Percentiles rank a stretch among this genome's conserved stretches.
Conservation (phyloP, 1,140 invertebrate genomes). For the Laupala kohalensis region DNA sequence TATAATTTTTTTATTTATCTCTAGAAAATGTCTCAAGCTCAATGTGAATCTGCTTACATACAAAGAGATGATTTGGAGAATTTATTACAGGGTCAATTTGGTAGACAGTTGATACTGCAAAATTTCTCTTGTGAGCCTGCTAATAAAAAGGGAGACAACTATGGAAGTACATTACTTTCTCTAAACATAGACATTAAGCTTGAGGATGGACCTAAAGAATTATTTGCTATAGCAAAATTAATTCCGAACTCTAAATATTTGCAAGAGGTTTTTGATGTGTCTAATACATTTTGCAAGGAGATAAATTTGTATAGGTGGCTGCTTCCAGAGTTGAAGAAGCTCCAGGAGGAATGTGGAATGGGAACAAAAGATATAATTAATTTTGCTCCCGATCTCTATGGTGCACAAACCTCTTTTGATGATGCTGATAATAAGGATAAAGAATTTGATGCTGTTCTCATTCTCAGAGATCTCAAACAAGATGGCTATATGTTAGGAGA, state of each 20-base stretch:
- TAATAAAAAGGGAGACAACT: conserved; percentile 3
- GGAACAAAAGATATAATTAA: neutral
- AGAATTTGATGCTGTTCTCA: conserved; percentile 1
- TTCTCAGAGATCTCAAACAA: neutral
- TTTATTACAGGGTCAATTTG: neutral
- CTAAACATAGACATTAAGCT: neutral
- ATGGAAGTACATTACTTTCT: conserved; percentile 7
- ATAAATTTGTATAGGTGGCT: conserved; percentile 4
- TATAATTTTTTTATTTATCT: neutral
- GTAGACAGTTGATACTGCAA: neutral
- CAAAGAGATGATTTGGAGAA: neutral
- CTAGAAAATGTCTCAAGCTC: neutral
- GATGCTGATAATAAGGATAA: neutral
- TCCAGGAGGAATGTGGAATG: conserved; percentile 4
- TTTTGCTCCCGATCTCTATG: conserved; percentile 8
- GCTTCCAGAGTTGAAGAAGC: neutral
- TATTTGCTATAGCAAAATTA: conserved; percentile 1
- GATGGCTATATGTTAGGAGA: neutral
- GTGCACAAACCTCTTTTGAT: neutral
- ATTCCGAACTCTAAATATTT: neutral
- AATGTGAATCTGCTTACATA: neutral
- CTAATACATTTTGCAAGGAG: conserved; percentile 4
- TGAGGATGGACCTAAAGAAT: neutral
- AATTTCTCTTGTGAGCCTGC: neutral
- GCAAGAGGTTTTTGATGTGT: neutral